Percentiles rank a stretch among this genome's conserved stretches.
phyloP scores from a whole-genome alignment of 2,888 invertebrate genomes.

The Andrena trimmerana region DNA sequence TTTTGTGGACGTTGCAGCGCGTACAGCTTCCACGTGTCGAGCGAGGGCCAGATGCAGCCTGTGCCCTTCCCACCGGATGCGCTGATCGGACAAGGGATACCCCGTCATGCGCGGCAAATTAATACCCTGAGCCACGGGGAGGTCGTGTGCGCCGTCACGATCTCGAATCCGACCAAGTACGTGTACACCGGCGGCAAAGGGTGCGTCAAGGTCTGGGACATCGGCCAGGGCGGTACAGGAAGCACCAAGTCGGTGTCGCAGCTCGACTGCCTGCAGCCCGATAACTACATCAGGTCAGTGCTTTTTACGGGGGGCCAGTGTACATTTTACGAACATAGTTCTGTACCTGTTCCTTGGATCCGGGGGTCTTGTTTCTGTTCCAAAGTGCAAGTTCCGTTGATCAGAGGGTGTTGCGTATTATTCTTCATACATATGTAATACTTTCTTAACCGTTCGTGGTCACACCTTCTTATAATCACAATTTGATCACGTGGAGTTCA shows the following conservation, averaged over 20 bases:
- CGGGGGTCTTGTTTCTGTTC: too few species aligned
- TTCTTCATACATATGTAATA: too few species aligned
- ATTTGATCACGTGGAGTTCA: too few species aligned
- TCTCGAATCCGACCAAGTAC: slow-evolving; percentile 96
- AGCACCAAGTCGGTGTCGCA: slow-evolving; percentile 95
- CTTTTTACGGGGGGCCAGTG: not conserved
- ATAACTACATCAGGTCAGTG: slow-evolving; percentile 93
- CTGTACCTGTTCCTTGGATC: too few species aligned
- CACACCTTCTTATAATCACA: too few species aligned
- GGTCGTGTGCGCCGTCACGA: slow-evolving; percentile 98
- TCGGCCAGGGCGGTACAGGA: slow-evolving; percentile 93
- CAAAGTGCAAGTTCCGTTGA: too few species aligned
- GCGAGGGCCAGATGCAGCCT: slow-evolving; percentile 95
- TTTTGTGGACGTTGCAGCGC: slow-evolving; percentile 88
- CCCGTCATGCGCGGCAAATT: slow-evolving; percentile 96
- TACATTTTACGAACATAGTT: too few species aligned
- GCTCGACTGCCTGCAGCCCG: slow-evolving; percentile 96
- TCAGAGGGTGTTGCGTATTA: too few species aligned
- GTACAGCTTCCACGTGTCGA: slow-evolving; percentile 96
- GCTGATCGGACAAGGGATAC: slow-evolving; percentile 96
- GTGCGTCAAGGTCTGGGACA: slow-evolving; percentile 99
- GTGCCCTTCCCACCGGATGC: slow-evolving; percentile 98
- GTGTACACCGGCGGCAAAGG: slow-evolving; percentile 99
- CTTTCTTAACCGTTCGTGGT: too few species aligned
- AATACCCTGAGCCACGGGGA: slow-evolving; percentile 97